Percentiles rank a stretch among this genome's conserved stretches.
Conservation (phyloP, 2,888 invertebrate genomes). For the Oxyscelio sp. region DNA sequence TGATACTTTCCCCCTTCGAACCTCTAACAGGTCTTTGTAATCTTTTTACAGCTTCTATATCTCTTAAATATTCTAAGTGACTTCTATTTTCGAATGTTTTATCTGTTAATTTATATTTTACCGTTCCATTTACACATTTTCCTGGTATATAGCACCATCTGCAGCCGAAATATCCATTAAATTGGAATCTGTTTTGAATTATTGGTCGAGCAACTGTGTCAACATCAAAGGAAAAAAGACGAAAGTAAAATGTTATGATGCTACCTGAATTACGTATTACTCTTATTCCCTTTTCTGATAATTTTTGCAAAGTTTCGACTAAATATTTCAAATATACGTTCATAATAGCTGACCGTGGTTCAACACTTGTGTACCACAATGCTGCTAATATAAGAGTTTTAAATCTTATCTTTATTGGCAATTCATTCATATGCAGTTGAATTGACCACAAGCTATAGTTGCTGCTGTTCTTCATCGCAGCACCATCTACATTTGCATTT, state of each 20-base stretch:
- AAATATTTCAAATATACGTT: too few relatives aligned
- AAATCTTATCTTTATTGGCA: too few relatives aligned
- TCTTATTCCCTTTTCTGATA: constrained; percentile 40
- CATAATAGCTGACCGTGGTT: too few relatives aligned
- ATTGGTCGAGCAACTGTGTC: constrained; percentile 69
- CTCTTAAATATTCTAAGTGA: background rate
- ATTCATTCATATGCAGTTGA: too few relatives aligned
- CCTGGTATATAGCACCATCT: constrained; percentile 65
- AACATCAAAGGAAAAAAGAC: constrained; percentile 45
- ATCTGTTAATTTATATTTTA: background rate
- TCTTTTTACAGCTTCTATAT: background rate
- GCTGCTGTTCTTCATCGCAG: too few relatives aligned
- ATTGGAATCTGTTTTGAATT: constrained; percentile 61
- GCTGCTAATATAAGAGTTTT: too few relatives aligned
- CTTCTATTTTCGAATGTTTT: background rate
- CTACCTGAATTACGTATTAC: constrained; percentile 13
- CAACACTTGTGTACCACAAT: too few relatives aligned
- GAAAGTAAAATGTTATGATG: constrained; percentile 46
- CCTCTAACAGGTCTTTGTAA: constrained; percentile 15
- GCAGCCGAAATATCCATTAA: constrained; percentile 69
- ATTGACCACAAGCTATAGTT: too few relatives aligned
- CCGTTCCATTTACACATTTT: background rate
- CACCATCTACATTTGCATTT: too few relatives aligned
- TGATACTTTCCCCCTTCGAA: constrained; percentile 48
- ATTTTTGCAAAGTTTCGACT: background rate